Evolutionary conservation across 30 jellyfish, hydroid and myxozoan species (phyloP), one percentile per base, ranked within the genome.

Genomic region (Haliclystus octoradiatus): DNA sequence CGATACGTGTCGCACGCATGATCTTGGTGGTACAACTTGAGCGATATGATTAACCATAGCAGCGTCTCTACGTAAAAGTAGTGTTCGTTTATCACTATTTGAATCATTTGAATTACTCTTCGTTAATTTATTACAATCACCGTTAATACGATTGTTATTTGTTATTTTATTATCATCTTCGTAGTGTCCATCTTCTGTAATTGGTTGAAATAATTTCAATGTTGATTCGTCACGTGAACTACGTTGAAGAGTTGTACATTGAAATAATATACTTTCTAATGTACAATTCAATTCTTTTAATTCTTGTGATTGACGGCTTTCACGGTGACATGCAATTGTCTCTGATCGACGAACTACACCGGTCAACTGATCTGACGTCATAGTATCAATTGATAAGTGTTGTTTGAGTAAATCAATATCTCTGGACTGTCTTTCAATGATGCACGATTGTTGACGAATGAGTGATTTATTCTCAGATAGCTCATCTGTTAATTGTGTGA

Each of bases 241-340:
- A 34, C 67, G 74, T 50, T 89, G 95, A 71, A 89, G 51, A 50
- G 86, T 71, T 28, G 85, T 67, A 65, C 98, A 89, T 61, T 89
- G 95, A 71, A 29, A 69, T 22, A 89, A 63, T 13, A 89, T 79
- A 28, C 69, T 81, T 52, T 89, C 98, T n/a, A 89, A 80, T 1
- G 98, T 89, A 65, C 57, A 24, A 40, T 78, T 89, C 2, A 89
- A 76, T 33, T 82, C 98, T 15, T 52, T 77, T 34, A 89, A 49
- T 31, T 89, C 98, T 40, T 77, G 84, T 52, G 94, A 72, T 29
- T 89, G 98, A 35, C 93, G 57, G 19, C 57, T 40, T 19, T 40
- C 57, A 9, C 57, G 57, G 9, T 40, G 57, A 40, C 14, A 40
- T 5, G 14, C 19, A 9, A 19, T 19, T 19, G 57, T 40, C 14